A percentile compares a stretch with the other conserved stretches of the same genome.
These are phyloP conservation scores for Atta colombica DNA, from an alignment of 1,140 invertebrate species.

Conservation along the genomic window DNA sequence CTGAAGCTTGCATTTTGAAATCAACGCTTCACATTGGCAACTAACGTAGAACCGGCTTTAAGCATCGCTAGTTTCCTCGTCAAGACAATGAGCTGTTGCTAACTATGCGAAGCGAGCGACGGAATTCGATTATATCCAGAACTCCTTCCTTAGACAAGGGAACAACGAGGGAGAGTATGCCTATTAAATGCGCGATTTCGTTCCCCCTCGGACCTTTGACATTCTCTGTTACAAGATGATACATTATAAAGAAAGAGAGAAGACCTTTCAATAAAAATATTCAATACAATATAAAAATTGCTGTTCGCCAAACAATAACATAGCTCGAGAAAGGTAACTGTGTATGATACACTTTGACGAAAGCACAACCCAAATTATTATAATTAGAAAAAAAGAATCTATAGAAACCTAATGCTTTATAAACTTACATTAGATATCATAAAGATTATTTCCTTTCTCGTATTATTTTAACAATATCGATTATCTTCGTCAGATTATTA, in stretches of 20 bases:
- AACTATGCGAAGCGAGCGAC: neutral
- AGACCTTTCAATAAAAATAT: conserved; percentile 1
- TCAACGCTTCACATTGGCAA: no score
- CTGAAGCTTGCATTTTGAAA: no score
- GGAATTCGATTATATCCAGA: neutral
- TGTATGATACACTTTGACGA: neutral
- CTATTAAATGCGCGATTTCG: neutral
- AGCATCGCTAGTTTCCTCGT: neutral
- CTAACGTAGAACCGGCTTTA: no score
- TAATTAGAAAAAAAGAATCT: no score
- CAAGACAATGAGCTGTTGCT: neutral
- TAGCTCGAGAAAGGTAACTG: neutral
- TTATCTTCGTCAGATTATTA: no score
- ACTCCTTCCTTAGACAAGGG: neutral
- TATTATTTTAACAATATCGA: no score
- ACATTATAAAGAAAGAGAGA: neutral
- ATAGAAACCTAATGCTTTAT: no score
- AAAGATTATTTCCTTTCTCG: no score
- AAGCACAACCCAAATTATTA: neutral
- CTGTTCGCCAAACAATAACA: neutral
- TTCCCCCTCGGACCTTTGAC: neutral
- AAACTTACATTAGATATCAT: no score
- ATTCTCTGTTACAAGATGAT: neutral
- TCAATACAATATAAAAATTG: neutral
- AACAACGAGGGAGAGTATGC: neutral